Evolutionary conservation across 2,888 invertebrate species (phyloP).

Genomic region (Melanotus villosus): DNA sequence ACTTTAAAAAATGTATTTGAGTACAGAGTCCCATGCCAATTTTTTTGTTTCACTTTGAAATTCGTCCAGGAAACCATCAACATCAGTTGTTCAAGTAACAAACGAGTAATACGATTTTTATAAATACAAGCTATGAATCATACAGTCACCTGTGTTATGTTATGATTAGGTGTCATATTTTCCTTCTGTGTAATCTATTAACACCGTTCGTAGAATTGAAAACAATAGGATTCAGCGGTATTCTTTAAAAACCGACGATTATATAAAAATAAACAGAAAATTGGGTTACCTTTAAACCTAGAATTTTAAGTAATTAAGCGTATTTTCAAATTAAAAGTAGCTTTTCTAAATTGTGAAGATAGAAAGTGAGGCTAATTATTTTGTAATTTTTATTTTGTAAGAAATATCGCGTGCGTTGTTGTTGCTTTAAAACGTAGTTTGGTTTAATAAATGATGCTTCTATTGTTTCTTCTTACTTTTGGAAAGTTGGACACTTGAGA

Average conservation of each 20-base stretch:
- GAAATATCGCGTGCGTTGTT: slow-evolving; percentile 6
- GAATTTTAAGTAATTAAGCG: neutral
- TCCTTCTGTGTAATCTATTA: neutral
- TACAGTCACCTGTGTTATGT: slow-evolving; percentile 28
- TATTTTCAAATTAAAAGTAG: slow-evolving; percentile 13
- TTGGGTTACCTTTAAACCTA: slow-evolving; percentile 20
- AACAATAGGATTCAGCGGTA: slow-evolving; percentile 7
- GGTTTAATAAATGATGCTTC: neutral
- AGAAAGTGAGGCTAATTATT: slow-evolving; percentile 12
- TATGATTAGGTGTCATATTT: slow-evolving; percentile 46
- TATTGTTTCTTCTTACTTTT: slow-evolving; percentile 1
- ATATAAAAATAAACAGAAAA: slow-evolving; percentile 14
- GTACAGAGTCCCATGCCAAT: neutral
- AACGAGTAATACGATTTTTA: slow-evolving; percentile 23
- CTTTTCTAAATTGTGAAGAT: neutral
- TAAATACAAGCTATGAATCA: slow-evolving; percentile 31
- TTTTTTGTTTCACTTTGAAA: slow-evolving; percentile 16
- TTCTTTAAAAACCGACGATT: neutral
- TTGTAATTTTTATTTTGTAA: slow-evolving; percentile 9
- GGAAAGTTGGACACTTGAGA: neutral
- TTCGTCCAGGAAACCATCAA: slow-evolving; percentile 16
- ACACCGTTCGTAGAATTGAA: slow-evolving; percentile 1
- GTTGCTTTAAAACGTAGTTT: neutral
- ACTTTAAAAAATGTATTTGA: neutral
- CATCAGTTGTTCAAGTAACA: slow-evolving; percentile 14